Conservation (phyloP, 2,797 vertebrate genomes). For the Semaprochilodus insignis region DNA sequence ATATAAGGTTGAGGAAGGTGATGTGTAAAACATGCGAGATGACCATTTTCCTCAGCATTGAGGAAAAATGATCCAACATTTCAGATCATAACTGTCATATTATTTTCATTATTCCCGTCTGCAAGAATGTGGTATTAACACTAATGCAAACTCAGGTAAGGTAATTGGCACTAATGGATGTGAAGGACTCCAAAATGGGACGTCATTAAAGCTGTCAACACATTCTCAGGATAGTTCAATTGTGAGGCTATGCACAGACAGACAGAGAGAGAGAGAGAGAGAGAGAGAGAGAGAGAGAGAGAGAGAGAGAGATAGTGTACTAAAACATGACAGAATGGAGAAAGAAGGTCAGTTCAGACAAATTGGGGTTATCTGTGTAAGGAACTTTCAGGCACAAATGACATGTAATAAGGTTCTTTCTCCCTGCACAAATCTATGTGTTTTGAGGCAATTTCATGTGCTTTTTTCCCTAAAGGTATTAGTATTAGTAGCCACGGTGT, state of each 20-base stretch:
- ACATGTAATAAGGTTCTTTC: conserved; percentile 65
- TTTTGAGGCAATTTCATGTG: conserved; percentile 63
- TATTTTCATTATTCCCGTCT: conserved; percentile 88
- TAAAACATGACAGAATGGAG: conserved; percentile 63
- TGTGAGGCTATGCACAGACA: conserved; percentile 62
- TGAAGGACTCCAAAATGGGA: conserved; percentile 78
- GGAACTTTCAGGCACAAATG: conserved; percentile 68
- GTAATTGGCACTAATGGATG: conserved; percentile 74
- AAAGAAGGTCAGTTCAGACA: conserved; percentile 63
- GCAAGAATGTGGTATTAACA: conserved; percentile 88
- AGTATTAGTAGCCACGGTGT: conserved; percentile 52
- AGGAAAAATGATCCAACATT: conserved; percentile 61
- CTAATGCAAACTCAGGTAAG: conserved; percentile 79
- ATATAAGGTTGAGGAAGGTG: conserved; percentile 46
- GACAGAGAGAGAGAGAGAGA: conserved; percentile 24
- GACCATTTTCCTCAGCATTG: conserved; percentile 54
- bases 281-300: conserved; percentile 31
- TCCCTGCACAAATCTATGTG: conserved; percentile 57
- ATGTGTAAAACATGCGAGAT: conserved; percentile 49
- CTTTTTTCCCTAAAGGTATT: conserved; percentile 54
- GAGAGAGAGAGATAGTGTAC: conserved; percentile 32
- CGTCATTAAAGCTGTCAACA: conserved; percentile 78
- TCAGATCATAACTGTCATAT: conserved; percentile 70
- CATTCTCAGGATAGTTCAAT: conserved; percentile 71
- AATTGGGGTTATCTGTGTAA: conserved; percentile 69